Base-by-base conservation (phyloP, 2,113 vertebrate genomes). In the Leptobrachium leishanense region DNA sequence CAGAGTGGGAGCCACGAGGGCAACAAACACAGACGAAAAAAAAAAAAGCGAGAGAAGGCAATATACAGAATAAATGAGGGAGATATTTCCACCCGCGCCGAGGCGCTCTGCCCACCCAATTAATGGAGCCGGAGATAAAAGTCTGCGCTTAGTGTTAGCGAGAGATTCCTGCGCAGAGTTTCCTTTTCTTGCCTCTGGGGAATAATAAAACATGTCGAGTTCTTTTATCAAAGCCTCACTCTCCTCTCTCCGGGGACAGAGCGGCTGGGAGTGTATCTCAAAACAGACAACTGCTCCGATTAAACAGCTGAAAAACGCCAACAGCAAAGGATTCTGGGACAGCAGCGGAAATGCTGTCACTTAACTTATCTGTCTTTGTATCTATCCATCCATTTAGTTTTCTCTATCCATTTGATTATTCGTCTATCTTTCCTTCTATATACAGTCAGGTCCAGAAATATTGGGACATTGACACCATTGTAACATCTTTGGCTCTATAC, bases 121-220 rank as follows among this genome's bases (percentile, higher is more conserved):
- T 79, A 79, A 79, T 41, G 63, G 59, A 50, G 59, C 59, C 59
- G 44, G 15, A 55, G 76, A 72, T 72, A 79, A 64, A 76, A 62
- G 62, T 53, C 68, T 43, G 12, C 59, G 68, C 68, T 66, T 65
- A 65, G 76, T 54, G 76, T 42, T 79, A 72, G 68, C 54, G 76
- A 65, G 69, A 79, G 76, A 79, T 79, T 72, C 76, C 76, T 54
- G 68, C 54, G 66, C 54, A 72, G 76, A 79, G 71, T 79, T 5
- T 79, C 46, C 68, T 79, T 65, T 20, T 59, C 13, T 50, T 63
- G 68, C 76, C 76, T 79, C 68, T 12, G 63, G 69, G 76, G 69
- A 79, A 79, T 79, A 66, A 79, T 79, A 79, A 72, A 72, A 72
- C 68, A 64, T 11, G 77, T 79, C 77, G 72, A 55, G 46, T 65